Evolutionary conservation across 2,888 invertebrate genomes (phyloP), one percentile per base, ranked within the genome.

Genomic region (Dynastes grantii): DNA sequence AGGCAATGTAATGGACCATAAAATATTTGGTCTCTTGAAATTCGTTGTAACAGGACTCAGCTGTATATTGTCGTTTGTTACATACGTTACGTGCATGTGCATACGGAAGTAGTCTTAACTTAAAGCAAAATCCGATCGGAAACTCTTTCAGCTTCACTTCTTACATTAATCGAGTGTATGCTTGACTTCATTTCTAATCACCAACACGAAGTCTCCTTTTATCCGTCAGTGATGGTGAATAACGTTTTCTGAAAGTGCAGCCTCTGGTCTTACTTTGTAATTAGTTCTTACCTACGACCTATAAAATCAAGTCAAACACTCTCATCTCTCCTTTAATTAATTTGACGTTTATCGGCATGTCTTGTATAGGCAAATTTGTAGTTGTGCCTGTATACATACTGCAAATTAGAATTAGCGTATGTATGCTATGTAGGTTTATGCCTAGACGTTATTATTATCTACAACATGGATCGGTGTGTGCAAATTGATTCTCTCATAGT

Each of bases 281-380:
- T 70, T 70, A 51, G 29, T 70, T 68, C 63, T 63, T 68, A 49
- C 70, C 51, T 70, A 32, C 13, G 27, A 27, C 13, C 45, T 45
- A 6, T 45, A 45, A 8, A 45, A 45, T 45, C 8, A 45, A 32
- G 29, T 27, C 29, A 27, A 22, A 27, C 27, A 13, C 32, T 22
- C 53, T 70, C 51, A 29, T 53, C 70, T 29, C 70, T 29, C 37
- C 9, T 11, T 37, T 53, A 51, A 53, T 70, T 53, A 51, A 53
- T 70, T 27, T 53, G 2, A 6, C 53, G 32, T 70, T 53, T 70
- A 70, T 70, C 51, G 51, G 27, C 32, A 29, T 51, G 51, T 51
- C 8, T 70, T 51, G 27, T 70, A 27, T 70, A 70, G 49, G 53
- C 70, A 70, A 70, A 70, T 70, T 70, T 51, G 29, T 70, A 70